Base-by-base conservation (phyloP, 2,888 invertebrate species). In the Lutraria lutraria region DNA sequence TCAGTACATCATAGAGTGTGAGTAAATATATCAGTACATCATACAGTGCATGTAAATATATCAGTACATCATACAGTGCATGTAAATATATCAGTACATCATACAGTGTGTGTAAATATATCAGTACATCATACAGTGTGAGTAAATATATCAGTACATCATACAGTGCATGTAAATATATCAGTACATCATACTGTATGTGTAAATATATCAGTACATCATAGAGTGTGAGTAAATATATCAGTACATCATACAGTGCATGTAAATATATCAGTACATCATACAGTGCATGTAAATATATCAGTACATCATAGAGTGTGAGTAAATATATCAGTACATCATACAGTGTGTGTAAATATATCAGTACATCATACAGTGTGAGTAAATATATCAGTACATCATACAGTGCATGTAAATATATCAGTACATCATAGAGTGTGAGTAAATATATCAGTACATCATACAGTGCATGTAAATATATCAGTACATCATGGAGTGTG, bases 81-180 rank as follows among this genome's bases (percentile, higher is more conserved):
- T 16, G 13, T 56, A 19, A 56, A 19, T 21, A 56, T 56, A 56
- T n/a, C 56, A 43, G 8, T 43, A 43, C 2, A 43, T 56, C 56
- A 56, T 56, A 56, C 56, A 6, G 56, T 16, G 19, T 21, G 19
- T 12, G 12, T 56, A 56, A 2, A 56, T 56, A 56, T 56, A 56
- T n/a, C n/a, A n/a, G n/a, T n/a, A n/a, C n/a, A n/a, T 98, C 98
- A 95, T 98, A 98, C 29, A 97, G 97, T 8, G 98, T 98, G 97
- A 98, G 92, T 76, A 96, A 91, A 43, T 43, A 43, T 31, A 54
- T 52, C 12, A 31, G 31, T 16, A 16, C 6, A 34, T 34, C 76
- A 76, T 31, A 34, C 76, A 15, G 31, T 13, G 34, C 34, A 0
- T 16, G 15, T 76, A 31, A 56, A 68, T n/a, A 76, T 16, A 76